Evolutionary conservation across 1,140 invertebrate genomes (phyloP).

Genomic region (Paracyclopina nana): DNA sequence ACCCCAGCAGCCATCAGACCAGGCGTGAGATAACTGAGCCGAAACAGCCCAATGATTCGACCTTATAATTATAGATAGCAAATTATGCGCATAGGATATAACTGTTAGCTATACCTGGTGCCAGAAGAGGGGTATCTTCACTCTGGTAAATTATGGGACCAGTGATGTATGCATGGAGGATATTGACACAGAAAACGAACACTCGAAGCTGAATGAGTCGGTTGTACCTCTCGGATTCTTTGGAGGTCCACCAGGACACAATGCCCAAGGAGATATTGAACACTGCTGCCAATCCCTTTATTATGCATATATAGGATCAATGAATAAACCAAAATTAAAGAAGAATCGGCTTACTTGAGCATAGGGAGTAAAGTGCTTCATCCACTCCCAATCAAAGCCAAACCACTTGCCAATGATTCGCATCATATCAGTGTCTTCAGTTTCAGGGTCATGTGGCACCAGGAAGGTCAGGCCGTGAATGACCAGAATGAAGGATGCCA

Average conservation of each 20-base stretch:
- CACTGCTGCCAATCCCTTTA: slow-evolving; percentile 5
- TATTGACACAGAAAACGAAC: slow-evolving; percentile 11
- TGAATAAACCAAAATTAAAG: not conserved
- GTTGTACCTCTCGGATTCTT: slow-evolving; percentile 11
- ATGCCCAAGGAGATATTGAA: slow-evolving; percentile 12
- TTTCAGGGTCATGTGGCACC: slow-evolving; percentile 4
- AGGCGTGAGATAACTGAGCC: slow-evolving; percentile 10
- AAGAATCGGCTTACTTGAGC: slow-evolving; percentile 4
- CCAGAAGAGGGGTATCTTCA: slow-evolving; percentile 8
- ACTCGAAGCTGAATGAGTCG: slow-evolving; percentile 9
- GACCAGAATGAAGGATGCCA: slow-evolving; percentile 7
- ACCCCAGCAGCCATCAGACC: slow-evolving; percentile 12
- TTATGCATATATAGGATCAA: not conserved
- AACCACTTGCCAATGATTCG: slow-evolving; percentile 2
- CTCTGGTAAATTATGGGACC: slow-evolving; percentile 13
- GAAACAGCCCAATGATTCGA: slow-evolving; percentile 12
- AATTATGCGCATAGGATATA: not conserved
- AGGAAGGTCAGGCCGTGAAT: slow-evolving; percentile 12
- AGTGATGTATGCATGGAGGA: slow-evolving; percentile 15
- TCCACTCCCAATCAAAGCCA: slow-evolving; percentile 9
- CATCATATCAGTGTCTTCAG: not conserved
- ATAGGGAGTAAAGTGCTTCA: slow-evolving; percentile 2
- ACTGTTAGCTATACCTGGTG: no score
- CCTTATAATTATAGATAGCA: not conserved
- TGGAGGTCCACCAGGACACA: slow-evolving; percentile 10